These are phyloP conservation scores for Prosapia bicincta DNA, from an alignment of 2,888 invertebrate species.

Conservation along the genomic window DNA sequence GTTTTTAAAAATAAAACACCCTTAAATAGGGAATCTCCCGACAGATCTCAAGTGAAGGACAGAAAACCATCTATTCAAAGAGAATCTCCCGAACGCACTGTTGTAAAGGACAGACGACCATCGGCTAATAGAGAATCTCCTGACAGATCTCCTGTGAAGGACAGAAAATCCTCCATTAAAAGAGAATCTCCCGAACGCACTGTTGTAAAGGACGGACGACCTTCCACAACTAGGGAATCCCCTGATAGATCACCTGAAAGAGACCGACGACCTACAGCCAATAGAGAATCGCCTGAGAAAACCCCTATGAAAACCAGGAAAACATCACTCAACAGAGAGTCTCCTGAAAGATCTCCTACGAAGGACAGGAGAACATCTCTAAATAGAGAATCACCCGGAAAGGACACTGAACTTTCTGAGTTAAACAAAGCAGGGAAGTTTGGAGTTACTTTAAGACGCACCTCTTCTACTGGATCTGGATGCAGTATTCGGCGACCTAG, in stretches of 20 bases:
- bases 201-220: not conserved
- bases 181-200: constrained; percentile 4
- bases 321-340: constrained; percentile 8
- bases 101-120: not conserved
- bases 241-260: constrained; percentile 13
- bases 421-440: constrained; percentile 51
- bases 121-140: constrained; percentile 15
- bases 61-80: constrained; percentile 14
- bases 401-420: constrained; percentile 33
- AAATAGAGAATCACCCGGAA: constrained; percentile 30
- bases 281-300: constrained; percentile 4
- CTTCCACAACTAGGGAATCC: not conserved
- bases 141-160: constrained; percentile 16
- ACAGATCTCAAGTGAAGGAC: constrained; percentile 17
- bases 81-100: constrained; percentile 5
- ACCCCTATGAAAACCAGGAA: constrained; percentile 1
- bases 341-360: constrained; percentile 9
- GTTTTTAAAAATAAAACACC: constrained; percentile 13
- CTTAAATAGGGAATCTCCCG: constrained; percentile 9
- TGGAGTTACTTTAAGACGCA: constrained; percentile 61
- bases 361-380: constrained; percentile 26
- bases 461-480: constrained; percentile 52
- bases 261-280: constrained; percentile 11
- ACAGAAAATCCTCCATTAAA: constrained; percentile 14
- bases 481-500: constrained; percentile 21